Percentiles rank a stretch among this genome's conserved stretches.
These are phyloP conservation scores for Hypocryptadius cinnamomeus DNA, from an alignment of 2,113 vertebrate genomes.

Conservation along the genomic window DNA sequence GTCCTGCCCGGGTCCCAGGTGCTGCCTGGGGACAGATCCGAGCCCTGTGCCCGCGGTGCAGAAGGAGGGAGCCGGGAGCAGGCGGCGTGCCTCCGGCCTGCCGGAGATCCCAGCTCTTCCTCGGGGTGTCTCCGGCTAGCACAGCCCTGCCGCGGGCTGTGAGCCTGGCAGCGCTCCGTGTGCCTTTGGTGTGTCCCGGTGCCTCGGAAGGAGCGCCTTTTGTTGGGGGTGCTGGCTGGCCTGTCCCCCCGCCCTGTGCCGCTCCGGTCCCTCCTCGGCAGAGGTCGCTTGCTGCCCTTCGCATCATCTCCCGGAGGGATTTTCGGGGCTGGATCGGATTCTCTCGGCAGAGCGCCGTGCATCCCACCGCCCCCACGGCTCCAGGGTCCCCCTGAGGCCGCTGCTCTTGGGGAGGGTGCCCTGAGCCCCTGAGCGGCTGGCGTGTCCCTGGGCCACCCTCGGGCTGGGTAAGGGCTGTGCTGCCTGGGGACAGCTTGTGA, in stretches of 20 bases:
- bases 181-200: background rate
- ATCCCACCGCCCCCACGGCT: background rate
- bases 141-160: accelerated
- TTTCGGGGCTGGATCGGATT: background rate
- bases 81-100: background rate
- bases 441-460: background rate
- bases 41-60: background rate
- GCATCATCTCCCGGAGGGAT: background rate
- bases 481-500: background rate
- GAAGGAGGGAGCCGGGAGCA: background rate
- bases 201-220: background rate
- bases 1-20: background rate
- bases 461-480: background rate
- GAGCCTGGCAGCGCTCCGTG: background rate
- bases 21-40: accelerated
- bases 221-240: background rate
- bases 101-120: accelerated
- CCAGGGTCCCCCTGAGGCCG: background rate
- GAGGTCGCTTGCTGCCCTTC: constrained; percentile 50
- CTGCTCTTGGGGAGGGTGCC: background rate
- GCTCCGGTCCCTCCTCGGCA: constrained; percentile 42
- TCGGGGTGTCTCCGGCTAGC: accelerated
- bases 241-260: background rate
- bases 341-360: background rate
- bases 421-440: background rate